phyloP scores from a whole-genome alignment of 2,888 invertebrate genomes.

The Tenthredo scrophulariae region DNA sequence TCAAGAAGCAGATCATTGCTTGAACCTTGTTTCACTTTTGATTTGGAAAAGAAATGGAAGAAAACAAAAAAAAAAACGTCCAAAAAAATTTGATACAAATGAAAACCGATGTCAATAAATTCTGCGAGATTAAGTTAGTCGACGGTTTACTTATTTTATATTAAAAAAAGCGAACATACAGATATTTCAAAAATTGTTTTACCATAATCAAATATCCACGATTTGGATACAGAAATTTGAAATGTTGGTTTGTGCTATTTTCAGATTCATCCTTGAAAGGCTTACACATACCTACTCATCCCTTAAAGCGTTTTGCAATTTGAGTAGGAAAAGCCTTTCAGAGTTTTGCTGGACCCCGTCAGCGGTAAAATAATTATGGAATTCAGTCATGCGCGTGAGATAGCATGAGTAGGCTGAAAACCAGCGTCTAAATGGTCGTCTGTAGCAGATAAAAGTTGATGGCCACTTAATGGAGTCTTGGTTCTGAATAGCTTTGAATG shows the following conservation, averaged over 20 bases:
- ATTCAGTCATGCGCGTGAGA: constrained; percentile 44
- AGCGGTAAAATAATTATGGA: constrained; percentile 34
- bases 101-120: neutral
- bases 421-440: constrained; percentile 35
- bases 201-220: neutral
- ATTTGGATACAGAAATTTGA: neutral
- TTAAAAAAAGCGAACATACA: neutral
- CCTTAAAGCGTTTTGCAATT: neutral
- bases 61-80: neutral
- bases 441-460: constrained; percentile 47
- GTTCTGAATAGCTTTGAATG: constrained; percentile 36
- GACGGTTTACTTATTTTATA: neutral
- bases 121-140: neutral
- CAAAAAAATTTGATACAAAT: neutral
- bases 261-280: neutral
- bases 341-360: neutral
- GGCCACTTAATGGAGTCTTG: constrained; percentile 41
- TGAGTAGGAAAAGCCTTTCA: neutral
- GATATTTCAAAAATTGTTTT: neutral
- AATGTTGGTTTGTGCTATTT: neutral
- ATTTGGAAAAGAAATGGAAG: neutral
- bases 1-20: neutral
- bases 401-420: constrained; percentile 39
- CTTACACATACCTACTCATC: neutral
- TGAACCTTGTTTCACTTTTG: neutral